Base-by-base conservation (phyloP, 2,113 vertebrate species). In the Oncorhynchus kisutch region DNA sequence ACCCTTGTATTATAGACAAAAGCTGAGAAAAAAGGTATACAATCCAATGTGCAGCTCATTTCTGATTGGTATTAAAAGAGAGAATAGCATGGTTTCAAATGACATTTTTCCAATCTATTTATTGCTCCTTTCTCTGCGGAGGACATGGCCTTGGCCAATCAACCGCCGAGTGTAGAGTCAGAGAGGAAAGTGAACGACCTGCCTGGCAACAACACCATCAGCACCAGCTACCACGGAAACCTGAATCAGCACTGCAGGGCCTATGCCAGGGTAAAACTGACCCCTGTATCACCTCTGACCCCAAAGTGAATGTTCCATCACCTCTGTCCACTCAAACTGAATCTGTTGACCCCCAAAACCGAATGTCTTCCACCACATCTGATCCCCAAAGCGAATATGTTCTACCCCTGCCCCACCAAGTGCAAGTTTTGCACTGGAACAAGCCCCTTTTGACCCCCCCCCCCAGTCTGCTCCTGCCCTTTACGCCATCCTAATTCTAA, bases 201-300 rank as follows among this genome's bases (percentile, higher is more conserved):
- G 78, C 87, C 81, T 48, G 70, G 89, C 86, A 76, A 90, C 82
- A 86, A 86, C 51, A 54, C 51, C 1, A 18, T 18, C 51, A 54
- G 51, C 51, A 54, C 16, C 51, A 54, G 14, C 51, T 16, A 14
- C 51, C 51, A 54, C 82, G 82, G 80, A 68, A 92, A 76, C 77
- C 82, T 92, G 88, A 92, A 80, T 80, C 92, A 94, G 88, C 91
- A 93, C 87, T 90, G 89, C 90, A 90, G 82, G 88, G 87, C 87
- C 91, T 91, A 91, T 85, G 89, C 91, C 88, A 84, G 91, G 92
- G 93, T 94, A 94, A 92, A 92, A 89, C 83, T 22, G 11, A 72
- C 81, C 79, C 82, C 82, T 20, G 59, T 81, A 71, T 84, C 75
- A 73, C 84, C 81, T 82, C 76, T 82, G 84, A 88, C 82, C 85